These are phyloP conservation scores for Odobenus rosmarus DNA, from an alignment of 2,113 vertebrate species.

Conservation along the genomic window DNA sequence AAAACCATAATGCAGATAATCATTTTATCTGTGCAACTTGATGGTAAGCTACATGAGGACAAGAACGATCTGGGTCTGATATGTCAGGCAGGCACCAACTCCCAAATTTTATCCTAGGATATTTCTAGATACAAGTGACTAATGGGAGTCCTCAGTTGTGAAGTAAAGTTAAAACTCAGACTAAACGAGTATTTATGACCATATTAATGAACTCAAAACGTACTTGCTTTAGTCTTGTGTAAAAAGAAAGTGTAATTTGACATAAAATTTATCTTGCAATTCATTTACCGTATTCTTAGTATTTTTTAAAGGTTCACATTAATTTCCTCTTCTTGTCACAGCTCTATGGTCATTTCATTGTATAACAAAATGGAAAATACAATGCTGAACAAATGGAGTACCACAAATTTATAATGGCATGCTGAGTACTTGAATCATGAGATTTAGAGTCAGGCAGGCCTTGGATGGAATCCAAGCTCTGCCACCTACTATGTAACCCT, in stretches of 20 bases:
- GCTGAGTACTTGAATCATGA: not conserved
- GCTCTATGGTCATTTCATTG: not conserved
- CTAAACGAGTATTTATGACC: not conserved
- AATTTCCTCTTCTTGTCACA: not conserved
- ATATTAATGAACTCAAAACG: not conserved
- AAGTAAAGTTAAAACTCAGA: constrained; percentile 6
- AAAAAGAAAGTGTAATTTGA: not conserved
- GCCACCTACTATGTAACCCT: not conserved
- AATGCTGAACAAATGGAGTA: not conserved
- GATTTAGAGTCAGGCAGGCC: not conserved
- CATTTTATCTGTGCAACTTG: not conserved
- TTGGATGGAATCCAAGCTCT: not conserved
- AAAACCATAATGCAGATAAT: not conserved
- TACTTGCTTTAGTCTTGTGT: not conserved
- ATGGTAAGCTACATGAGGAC: not conserved
- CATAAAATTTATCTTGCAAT: not conserved
- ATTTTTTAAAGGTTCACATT: not conserved
- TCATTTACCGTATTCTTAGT: not conserved
- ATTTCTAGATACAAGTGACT: not conserved
- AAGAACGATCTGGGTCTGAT: not conserved
- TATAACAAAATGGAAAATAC: not conserved
- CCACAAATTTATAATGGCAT: not conserved
- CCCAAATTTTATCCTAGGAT: not conserved
- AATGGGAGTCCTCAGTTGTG: not conserved
- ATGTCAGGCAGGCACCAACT: not conserved